Evolutionary conservation across 1,140 invertebrate genomes (phyloP).

Genomic region (Nasonia longicornis): DNA sequence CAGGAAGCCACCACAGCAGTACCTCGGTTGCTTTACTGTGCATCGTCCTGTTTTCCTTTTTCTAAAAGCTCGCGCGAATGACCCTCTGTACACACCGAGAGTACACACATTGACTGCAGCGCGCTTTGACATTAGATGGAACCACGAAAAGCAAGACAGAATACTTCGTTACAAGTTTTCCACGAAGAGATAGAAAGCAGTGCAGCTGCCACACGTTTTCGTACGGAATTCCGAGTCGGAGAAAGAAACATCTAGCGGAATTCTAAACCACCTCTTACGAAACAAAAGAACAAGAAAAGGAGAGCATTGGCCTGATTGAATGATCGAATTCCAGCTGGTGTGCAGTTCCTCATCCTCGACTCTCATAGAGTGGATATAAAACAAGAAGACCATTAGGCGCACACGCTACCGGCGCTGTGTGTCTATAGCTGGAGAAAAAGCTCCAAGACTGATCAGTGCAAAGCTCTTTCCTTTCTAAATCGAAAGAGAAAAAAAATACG

Average conservation of each 20-base stretch:
- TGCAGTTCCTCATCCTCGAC: not conserved
- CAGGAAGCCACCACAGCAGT: not conserved
- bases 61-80: not conserved
- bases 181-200: constrained; percentile 16
- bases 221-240: not conserved
- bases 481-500: not conserved
- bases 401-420: not conserved
- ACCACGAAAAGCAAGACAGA: constrained; percentile 5
- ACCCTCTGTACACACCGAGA: not conserved
- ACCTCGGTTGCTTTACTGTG: no score
- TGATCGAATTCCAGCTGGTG: not conserved
- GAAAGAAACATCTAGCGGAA: not conserved
- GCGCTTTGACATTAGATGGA: constrained; percentile 18
- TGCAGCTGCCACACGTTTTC: not conserved
- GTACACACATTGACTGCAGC: not conserved
- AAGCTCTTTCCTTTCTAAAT: not conserved
- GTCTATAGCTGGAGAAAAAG: not conserved
- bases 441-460: not conserved
- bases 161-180: constrained; percentile 36
- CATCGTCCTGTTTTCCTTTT: no score
- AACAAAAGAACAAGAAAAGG: not conserved
- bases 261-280: not conserved
- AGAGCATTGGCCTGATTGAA: constrained; percentile 7
- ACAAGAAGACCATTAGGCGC: not conserved
- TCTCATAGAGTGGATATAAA: not conserved